phyloP scores from a whole-genome alignment of 2,113 vertebrate species.

The Corythaeola cristata region DNA sequence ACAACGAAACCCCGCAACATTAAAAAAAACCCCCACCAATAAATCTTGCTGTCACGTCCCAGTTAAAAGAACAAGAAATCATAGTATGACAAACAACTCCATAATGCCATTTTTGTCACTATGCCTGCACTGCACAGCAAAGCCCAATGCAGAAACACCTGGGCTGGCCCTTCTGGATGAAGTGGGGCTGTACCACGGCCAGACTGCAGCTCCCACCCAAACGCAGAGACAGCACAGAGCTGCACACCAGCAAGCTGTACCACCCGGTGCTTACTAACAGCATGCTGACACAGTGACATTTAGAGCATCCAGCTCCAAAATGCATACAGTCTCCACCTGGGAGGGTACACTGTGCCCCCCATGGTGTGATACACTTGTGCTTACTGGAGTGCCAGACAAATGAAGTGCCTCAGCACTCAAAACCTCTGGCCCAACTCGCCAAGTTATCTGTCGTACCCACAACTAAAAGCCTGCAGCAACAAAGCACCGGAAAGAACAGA shows the following conservation, averaged over 20 bases:
- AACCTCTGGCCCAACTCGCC: neutral
- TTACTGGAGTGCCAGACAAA: neutral
- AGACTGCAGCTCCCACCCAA: neutral
- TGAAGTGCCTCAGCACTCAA: neutral
- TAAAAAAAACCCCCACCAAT: neutral
- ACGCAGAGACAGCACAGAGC: neutral
- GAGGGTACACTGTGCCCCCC: neutral
- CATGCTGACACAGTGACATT: neutral
- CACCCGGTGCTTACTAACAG: neutral
- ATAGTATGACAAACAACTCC: neutral
- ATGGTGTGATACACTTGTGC: neutral
- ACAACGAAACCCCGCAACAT: neutral
- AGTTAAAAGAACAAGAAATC: neutral
- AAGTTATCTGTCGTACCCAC: neutral
- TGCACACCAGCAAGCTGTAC: neutral
- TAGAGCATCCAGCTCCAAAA: neutral
- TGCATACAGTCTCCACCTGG: neutral
- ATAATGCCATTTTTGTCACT: neutral
- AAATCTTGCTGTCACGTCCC: neutral
- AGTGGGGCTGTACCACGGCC: neutral
- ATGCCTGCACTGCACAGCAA: neutral
- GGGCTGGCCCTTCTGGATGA: neutral
- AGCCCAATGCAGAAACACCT: neutral
- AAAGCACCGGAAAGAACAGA: neutral
- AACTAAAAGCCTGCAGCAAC: fast-evolving